Conservation (phyloP, 30 jellyfish, hydroid and myxozoan genomes). For the Sanderia malayensis region DNA sequence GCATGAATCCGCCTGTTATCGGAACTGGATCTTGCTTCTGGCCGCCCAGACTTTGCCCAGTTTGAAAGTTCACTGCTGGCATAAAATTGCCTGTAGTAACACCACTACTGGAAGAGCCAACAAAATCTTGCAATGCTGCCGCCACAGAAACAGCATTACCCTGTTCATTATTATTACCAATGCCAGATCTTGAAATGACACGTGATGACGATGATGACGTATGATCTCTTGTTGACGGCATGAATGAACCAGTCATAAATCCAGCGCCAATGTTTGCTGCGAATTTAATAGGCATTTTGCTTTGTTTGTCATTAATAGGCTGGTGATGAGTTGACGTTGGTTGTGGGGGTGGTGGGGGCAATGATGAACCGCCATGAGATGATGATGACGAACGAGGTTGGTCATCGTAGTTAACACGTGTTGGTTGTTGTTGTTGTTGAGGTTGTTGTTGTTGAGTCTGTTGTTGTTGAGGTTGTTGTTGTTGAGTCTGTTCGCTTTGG, state of each 20-base stretch:
- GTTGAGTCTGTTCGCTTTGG: constrained; percentile 55
- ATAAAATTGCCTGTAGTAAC: too few species aligned
- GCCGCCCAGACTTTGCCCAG: constrained; percentile 50
- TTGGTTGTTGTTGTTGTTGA: too few species aligned
- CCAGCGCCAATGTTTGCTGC: constrained; percentile 67
- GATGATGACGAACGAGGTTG: constrained; percentile 27
- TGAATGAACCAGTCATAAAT: constrained; percentile 66
- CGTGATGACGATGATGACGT: constrained; percentile 29
- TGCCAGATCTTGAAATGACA: constrained; percentile 10
- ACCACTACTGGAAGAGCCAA: constrained; percentile 61
- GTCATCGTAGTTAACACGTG: constrained; percentile 19
- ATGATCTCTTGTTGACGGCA: too few species aligned
- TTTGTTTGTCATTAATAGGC: constrained; percentile 35
- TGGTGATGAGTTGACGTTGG: constrained; percentile 53
- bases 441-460: too few species aligned
- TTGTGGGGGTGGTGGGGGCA: constrained; percentile 96
- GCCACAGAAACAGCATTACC: not conserved
- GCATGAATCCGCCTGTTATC: constrained; percentile 64
- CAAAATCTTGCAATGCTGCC: constrained; percentile 40
- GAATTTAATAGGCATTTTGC: constrained; percentile 4
- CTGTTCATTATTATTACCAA: constrained; percentile 28
- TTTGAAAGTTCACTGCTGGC: constrained; percentile 66
- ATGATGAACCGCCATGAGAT: constrained; percentile 34
- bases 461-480: too few species aligned
- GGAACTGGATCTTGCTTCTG: constrained; percentile 5